Conservation (phyloP, 2,888 invertebrate genomes). For the Synergus japonicus region DNA sequence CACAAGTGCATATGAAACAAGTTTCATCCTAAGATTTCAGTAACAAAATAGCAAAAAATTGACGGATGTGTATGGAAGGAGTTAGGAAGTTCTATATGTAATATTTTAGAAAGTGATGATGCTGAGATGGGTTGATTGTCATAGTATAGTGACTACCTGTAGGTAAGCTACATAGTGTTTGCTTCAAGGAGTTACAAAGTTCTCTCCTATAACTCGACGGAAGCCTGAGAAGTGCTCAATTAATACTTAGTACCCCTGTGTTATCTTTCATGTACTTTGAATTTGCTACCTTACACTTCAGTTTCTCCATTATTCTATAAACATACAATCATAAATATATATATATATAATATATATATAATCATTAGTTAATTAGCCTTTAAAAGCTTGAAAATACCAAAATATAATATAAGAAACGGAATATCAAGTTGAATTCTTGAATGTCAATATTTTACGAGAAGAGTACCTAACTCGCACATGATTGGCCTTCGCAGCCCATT, state of each 20-base stretch:
- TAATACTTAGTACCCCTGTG: constrained; percentile 61
- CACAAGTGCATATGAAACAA: too few species aligned
- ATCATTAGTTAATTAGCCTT: not conserved
- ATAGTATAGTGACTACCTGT: constrained; percentile 32
- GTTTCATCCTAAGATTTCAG: not conserved
- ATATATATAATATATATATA: not conserved
- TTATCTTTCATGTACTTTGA: constrained; percentile 53
- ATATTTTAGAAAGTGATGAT: constrained; percentile 13
- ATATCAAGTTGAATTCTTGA: not conserved
- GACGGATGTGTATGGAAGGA: not conserved
- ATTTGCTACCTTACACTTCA: constrained; percentile 44
- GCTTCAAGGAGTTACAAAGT: constrained; percentile 56
- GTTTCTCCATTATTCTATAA: not conserved
- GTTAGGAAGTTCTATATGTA: constrained; percentile 8
- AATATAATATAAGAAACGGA: not conserved
- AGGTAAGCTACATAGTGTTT: constrained; percentile 50
- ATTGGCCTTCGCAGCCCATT: constrained; percentile 6
- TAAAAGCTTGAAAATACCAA: not conserved
- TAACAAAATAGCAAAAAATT: not conserved
- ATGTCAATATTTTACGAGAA: constrained; percentile 9
- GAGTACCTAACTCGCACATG: not conserved
- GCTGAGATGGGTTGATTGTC: not conserved
- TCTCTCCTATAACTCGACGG: constrained; percentile 52
- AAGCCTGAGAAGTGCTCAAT: constrained; percentile 63
- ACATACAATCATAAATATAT: too few species aligned